Evolutionary conservation across 2,888 invertebrate genomes (phyloP), one percentile per base, ranked within the genome.

Genomic region (Portevinia maculata): DNA sequence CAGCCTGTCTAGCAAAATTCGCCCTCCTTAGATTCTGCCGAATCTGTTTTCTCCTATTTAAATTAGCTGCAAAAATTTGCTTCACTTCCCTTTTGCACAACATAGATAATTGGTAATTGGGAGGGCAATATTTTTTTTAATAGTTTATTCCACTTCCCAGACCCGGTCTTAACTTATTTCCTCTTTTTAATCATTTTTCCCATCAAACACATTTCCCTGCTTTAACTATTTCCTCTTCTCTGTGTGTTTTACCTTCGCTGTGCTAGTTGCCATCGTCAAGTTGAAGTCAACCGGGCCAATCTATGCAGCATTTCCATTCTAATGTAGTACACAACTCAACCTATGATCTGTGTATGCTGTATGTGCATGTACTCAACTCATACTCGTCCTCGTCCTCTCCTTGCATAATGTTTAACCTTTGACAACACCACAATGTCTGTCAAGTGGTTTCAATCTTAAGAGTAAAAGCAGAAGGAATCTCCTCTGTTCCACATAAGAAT

Each of bases 341-440:
- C 75, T 70, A 44, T 69, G 70, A 64, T 62, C 81, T 53, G 39
- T 59, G 65, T 15, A 15, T 3, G 53, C 17, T 60, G 44, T 71
- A 57, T 15, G 60, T 79, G 41, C 19, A 37, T 7, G 19, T 13
- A 24, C 6, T n/a, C n/a, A n/a, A n/a, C n/a, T n/a, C n/a, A n/a
- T n/a, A n/a, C n/a, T n/a, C n/a, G n/a, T n/a, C n/a, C n/a, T n/a
- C n/a, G n/a, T n/a, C n/a, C n/a, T 67, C 55, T 64, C n/a, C 70
- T 70, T 81, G 81, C 76, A 81, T 81, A 81, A 81, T 81, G 76
- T 76, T 76, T 76, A 81, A 81, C 81, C 81, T 81, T 81, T 81
- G 81, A 81, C 81, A 81, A 65, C 76, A 76, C 76, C 81, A 81
- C 76, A 81, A 76, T 81, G 76, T 81, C 75, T 81, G 70, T 57